A percentile compares a stretch with the other conserved stretches of the same genome.
Conservation (phyloP, 2,797 vertebrate genomes). For the Carcharodon carcharias region DNA sequence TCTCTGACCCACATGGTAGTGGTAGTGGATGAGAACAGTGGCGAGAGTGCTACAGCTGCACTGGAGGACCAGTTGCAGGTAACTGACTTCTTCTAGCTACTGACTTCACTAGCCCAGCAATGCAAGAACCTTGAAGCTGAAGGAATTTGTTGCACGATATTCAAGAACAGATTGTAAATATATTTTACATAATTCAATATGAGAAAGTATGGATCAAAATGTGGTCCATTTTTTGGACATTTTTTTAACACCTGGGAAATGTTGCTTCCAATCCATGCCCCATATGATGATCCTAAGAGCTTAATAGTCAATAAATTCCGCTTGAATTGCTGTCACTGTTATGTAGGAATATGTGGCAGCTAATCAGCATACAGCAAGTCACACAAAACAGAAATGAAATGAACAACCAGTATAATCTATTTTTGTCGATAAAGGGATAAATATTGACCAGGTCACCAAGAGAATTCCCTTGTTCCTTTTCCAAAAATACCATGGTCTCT, state of each 20-base stretch:
- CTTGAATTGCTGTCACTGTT: not conserved
- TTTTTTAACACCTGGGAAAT: not conserved
- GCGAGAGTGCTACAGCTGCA: conserved; percentile 79
- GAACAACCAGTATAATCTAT: not conserved
- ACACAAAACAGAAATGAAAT: not conserved
- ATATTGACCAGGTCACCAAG: not conserved
- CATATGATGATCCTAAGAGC: not conserved
- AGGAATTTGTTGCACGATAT: not conserved
- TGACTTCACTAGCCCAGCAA: not conserved
- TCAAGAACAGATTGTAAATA: not conserved
- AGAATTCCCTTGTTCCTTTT: not conserved
- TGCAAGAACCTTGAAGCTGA: not conserved
- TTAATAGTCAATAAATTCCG: not conserved
- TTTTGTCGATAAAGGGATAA: not conserved
- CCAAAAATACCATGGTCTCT: not conserved
- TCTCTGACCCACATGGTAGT: conserved; percentile 98
- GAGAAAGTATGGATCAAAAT: not conserved
- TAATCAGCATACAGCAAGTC: not conserved
- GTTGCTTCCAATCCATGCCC: not conserved
- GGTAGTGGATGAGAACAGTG: conserved; percentile 89
- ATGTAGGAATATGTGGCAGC: not conserved
- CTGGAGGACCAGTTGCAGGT: conserved; percentile 93
- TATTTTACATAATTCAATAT: not conserved
- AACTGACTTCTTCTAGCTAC: conserved; percentile 37
- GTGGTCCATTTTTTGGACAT: no score